These are phyloP conservation scores for Galagoides demidoff DNA, from an alignment of 2,797 vertebrate species.

Conservation along the genomic window DNA sequence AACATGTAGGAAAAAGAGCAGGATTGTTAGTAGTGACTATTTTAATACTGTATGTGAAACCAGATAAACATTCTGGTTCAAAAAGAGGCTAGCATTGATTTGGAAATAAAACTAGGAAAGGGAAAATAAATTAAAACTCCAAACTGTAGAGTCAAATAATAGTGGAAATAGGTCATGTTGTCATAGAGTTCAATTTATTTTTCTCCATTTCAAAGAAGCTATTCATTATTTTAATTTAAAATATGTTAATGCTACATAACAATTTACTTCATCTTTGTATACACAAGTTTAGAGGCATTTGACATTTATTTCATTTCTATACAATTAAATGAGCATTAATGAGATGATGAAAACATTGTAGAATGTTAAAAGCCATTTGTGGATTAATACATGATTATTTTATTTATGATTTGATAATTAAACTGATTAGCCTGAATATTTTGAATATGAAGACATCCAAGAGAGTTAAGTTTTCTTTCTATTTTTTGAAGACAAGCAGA, in stretches of 20 bases:
- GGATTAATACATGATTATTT: neutral
- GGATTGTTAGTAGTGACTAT: neutral
- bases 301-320: neutral
- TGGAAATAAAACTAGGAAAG: neutral
- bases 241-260: neutral
- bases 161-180: neutral
- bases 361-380: neutral
- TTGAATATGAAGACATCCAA: neutral
- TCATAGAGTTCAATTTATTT: neutral
- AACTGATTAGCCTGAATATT: neutral
- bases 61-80: neutral
- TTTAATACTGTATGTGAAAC: neutral
- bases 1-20: neutral
- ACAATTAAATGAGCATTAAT: conserved; percentile 7
- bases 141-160: neutral
- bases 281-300: neutral
- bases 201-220: neutral
- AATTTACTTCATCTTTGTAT: neutral
- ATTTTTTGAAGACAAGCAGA: neutral
- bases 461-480: neutral
- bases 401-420: conserved; percentile 14
- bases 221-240: neutral
- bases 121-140: neutral
- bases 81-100: neutral
- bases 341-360: conserved; percentile 1